A percentile compares a stretch with the other conserved stretches of the same genome.
Conservation (phyloP, 2,888 invertebrate species). For the Cepaea hortensis region DNA sequence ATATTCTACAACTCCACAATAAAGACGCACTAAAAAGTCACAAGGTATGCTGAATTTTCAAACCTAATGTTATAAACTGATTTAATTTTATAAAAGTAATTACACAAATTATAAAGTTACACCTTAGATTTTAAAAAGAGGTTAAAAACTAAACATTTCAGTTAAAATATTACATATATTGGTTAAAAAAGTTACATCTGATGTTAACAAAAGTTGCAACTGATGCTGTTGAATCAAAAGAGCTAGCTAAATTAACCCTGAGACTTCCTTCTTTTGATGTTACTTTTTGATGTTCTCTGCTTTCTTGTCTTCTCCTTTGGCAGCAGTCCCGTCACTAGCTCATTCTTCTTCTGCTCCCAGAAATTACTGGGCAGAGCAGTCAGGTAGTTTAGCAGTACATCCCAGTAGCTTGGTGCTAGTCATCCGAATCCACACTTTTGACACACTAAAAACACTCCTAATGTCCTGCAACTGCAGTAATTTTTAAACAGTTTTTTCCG, state of each 20-base stretch:
- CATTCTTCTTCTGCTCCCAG: conserved; percentile 43
- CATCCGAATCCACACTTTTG: conserved; percentile 68
- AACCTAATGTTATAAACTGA: too few relatives aligned
- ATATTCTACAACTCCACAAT: too few relatives aligned
- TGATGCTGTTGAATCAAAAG: too few relatives aligned
- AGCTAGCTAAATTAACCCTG: background rate
- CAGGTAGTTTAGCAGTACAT: conserved; percentile 52
- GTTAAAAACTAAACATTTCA: too few relatives aligned
- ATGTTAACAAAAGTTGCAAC: too few relatives aligned
- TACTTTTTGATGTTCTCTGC: background rate
- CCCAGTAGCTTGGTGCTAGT: conserved; percentile 56
- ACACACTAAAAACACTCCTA: conserved; percentile 72
- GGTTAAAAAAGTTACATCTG: too few relatives aligned
- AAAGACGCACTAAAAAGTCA: too few relatives aligned
- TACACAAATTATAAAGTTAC: too few relatives aligned
- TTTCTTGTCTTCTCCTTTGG: background rate
- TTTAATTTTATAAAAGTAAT: too few relatives aligned
- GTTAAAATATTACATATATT: too few relatives aligned
- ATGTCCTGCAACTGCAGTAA: conserved; percentile 72
- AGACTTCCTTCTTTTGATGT: background rate
- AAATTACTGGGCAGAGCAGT: conserved; percentile 49
- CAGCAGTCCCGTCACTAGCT: background rate
- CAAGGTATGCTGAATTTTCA: too few relatives aligned
- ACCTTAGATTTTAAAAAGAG: too few relatives aligned
- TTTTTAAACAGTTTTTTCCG: conserved; percentile 66